phyloP scores from a whole-genome alignment of 2,113 vertebrate species.

The Nothoprocta perdicaria region DNA sequence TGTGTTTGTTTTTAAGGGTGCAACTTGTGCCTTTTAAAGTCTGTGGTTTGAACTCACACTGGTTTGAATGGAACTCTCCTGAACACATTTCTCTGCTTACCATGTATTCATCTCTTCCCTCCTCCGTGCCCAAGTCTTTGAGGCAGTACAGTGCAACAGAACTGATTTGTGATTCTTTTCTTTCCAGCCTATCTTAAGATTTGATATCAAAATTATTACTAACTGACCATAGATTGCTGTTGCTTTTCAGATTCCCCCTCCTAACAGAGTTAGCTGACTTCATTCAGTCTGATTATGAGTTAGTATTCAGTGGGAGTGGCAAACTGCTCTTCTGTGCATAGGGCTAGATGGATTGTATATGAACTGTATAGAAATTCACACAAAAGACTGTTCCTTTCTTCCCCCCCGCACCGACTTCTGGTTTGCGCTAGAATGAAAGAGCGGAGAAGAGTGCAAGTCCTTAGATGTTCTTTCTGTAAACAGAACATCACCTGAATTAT shows the following conservation, averaged over 20 bases:
- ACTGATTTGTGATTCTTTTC: rapidly evolving
- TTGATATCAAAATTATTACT: background rate
- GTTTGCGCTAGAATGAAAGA: background rate
- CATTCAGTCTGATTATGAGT: background rate
- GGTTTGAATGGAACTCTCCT: background rate
- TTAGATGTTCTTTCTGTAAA: background rate
- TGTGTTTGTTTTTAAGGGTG: background rate
- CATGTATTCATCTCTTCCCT: background rate
- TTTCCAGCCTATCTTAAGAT: background rate
- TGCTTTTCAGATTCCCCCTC: background rate
- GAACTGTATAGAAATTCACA: too few relatives aligned
- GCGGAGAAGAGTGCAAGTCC: background rate
- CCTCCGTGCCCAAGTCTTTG: background rate
- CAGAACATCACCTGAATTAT: background rate
- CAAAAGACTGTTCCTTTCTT: too few relatives aligned
- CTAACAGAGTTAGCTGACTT: background rate
- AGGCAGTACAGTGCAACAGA: background rate
- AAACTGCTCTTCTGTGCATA: background rate
- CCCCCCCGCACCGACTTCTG: background rate
- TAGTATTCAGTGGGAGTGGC: background rate
- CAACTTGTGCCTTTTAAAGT: background rate
- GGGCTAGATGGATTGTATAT: background rate
- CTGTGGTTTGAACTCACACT: background rate
- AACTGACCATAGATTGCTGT: rapidly evolving
- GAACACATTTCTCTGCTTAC: background rate